Evolutionary conservation across 2,888 invertebrate species (phyloP).

Genomic region (Tuta absoluta): DNA sequence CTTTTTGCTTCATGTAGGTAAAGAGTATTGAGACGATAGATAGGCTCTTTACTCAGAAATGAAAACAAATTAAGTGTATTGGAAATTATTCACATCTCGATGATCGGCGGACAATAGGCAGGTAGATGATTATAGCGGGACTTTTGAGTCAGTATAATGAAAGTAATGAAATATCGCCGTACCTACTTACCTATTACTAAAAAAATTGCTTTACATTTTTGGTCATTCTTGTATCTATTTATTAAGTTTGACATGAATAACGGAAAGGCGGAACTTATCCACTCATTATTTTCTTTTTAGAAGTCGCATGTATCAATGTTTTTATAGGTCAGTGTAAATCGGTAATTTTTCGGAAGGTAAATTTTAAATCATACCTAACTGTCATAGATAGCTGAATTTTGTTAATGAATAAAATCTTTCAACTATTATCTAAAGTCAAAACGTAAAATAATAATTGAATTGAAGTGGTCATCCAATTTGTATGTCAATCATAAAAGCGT

Average conservation of each 20-base stretch:
- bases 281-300: neutral
- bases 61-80: neutral
- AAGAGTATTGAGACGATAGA: neutral
- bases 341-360: slow-evolving; percentile 45
- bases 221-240: neutral
- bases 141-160: neutral
- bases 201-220: too few relatives aligned
- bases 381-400: slow-evolving; percentile 43
- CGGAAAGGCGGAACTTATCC: slow-evolving; percentile 7
- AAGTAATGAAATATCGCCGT: neutral
- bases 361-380: too few relatives aligned
- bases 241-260: neutral
- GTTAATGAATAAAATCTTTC: slow-evolving; percentile 4
- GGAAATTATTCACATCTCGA: neutral
- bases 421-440: neutral
- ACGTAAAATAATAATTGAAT: neutral
- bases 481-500: neutral
- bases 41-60: neutral
- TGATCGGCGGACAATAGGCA: neutral
- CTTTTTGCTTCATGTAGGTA: neutral
- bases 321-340: slow-evolving; percentile 35
- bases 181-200: too few relatives aligned
- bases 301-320: neutral
- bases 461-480: neutral
- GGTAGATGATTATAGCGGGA: neutral